Base-by-base conservation (phyloP, 2,888 invertebrate species). In the Chalcosyrphus nemorum region DNA sequence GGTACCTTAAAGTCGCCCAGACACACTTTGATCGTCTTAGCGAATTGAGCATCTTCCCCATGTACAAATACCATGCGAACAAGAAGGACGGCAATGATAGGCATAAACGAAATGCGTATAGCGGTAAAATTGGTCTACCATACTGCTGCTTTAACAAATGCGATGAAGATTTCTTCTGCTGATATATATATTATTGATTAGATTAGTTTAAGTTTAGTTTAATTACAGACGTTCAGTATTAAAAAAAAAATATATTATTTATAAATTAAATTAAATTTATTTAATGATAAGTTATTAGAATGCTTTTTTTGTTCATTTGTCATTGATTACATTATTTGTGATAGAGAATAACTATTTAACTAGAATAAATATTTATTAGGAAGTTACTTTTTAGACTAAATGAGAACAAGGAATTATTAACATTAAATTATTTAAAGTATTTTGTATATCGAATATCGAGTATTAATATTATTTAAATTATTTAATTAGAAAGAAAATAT, bases 81-180 rank as follows among this genome's bases (percentile, higher is more conserved):
- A 86, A 86, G 19, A 72, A 87, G 29, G 88, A 88, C 2, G 87
- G 87, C n/a, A n/a, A n/a, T 57, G 78, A 87, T 47, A 89, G 91
- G 45, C 88, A 82, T 74, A 89, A 89, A 81, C 90, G 90, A 1
- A 89, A 90, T 17, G 82, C 88, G 13, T 68, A 74, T 52, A 57
- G 52, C 17, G 80, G 80, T 11, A 87, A 87, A 63, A 88, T 89
- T 70, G 88, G 89, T 52, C 88, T 90, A 11, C 88, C 89, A 6
- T 90, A 90, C 61, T 90, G 90, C 41, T 90, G 90, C 75, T 88
- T 74, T 59, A 87, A 90, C 76, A 77, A 86, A 24, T 90, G 90
- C 86, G 88, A 90, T 19, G 89, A 89, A 56, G 90, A 90, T 19
- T 90, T 90, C 87, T 91, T 90, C 77, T 90, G 90, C 75, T 89